Evolutionary conservation across 2,888 invertebrate species (phyloP).

Genomic region (Eumerus sabulonum): DNA sequence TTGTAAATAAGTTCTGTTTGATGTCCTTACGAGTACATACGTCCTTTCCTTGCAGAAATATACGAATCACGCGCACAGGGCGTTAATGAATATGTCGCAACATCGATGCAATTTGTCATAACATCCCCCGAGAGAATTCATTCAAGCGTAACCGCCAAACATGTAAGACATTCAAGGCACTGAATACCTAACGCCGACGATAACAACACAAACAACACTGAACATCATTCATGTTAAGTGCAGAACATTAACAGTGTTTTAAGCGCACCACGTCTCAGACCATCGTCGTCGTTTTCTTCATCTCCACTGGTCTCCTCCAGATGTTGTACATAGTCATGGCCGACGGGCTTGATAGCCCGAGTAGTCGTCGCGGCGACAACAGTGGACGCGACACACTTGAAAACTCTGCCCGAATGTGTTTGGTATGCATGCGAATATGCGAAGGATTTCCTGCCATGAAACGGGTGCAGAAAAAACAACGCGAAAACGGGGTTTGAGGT

Average conservation of each 20-base stretch:
- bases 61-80: no score
- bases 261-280: constrained; percentile 28
- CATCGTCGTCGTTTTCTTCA: constrained; percentile 35
- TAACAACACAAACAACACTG: no score
- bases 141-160: constrained; percentile 51
- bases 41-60: no score
- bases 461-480: neutral
- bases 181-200: constrained; percentile 13
- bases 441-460: constrained; percentile 58
- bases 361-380: neutral
- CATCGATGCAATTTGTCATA: constrained; percentile 58
- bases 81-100: constrained; percentile 51
- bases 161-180: constrained; percentile 45
- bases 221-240: constrained; percentile 68
- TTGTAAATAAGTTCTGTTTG: no score
- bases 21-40: no score
- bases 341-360: constrained; percentile 39
- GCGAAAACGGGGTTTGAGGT: constrained; percentile 66
- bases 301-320: constrained; percentile 65
- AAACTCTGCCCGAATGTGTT: constrained; percentile 34
- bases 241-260: constrained; percentile 67
- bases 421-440: constrained; percentile 61
- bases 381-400: constrained; percentile 9
- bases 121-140: constrained; percentile 62
- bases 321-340: constrained; percentile 66